Evolutionary conservation across 2,797 vertebrate genomes (phyloP), one percentile per base, ranked within the genome.

Genomic region (Cottoperca gobio): DNA sequence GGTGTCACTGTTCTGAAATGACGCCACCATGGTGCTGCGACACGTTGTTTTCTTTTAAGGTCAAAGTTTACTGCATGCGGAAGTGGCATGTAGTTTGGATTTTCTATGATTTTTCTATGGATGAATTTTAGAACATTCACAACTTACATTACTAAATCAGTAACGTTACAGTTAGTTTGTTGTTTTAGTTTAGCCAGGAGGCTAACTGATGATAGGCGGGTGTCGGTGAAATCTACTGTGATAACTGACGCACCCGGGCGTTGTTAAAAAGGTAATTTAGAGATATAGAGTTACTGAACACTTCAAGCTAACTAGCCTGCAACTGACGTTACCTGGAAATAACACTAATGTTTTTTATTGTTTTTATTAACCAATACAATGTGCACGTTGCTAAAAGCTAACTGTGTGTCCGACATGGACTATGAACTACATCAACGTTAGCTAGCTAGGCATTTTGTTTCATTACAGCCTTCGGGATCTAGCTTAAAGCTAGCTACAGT

Each of bases 1-100:
- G 49, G 73, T 48, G 90, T 55, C 92, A 35, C 89, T 91, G 78
- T 86, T 68, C 5, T 8, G 1, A 71, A 79, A 62, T 3, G 10
- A 2, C 9, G 0, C 6, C 24, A 2, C 33, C 0, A 2, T 4
- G 0, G 0, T 24, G 5, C 16, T 37, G 31, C 40, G 35, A 0
- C 19, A 11, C 55, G 61, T 70, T 55, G 70, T 39, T 63, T 53
- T n/a, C 23, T 26, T 43, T 1, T 35, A 4, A 55, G 90, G 90
- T 91, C 78, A 90, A 63, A 93, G 91, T 86, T 87, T 5, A 81
- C 7, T 24, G 9, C 1, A 57, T 54, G 42, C 65, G 87, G 84
- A 89, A 85, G 81, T 79, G n/a, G 43, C 53, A 23, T 55, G 17
- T 5, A 46, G 54, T 55, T 65, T 11, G 31, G 2, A 5, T 48